Percentiles rank a stretch among this genome's conserved stretches.
Evolutionary conservation across 2,113 vertebrate species (phyloP).

Genomic region (Aptenodytes patagonicus): DNA sequence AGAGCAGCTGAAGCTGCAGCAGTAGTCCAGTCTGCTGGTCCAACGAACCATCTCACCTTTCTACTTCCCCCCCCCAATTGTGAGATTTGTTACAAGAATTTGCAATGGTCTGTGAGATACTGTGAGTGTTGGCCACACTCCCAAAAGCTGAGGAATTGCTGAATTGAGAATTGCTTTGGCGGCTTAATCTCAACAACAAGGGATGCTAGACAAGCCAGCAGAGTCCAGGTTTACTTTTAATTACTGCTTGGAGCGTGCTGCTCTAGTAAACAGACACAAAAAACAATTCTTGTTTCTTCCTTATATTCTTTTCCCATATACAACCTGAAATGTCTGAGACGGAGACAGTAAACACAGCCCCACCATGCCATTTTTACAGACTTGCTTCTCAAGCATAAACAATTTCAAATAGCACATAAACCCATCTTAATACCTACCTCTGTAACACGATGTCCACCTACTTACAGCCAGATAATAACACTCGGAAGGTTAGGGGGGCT

Average conservation of each 20-base stretch:
- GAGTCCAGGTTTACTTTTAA: constrained; percentile 48
- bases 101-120: constrained; percentile 44
- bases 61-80: neutral
- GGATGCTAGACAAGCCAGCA: constrained; percentile 25
- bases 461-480: neutral
- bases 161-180: constrained; percentile 55
- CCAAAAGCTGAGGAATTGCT: constrained; percentile 58
- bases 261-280: constrained; percentile 26
- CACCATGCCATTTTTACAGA: neutral
- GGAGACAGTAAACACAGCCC: neutral
- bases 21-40: neutral
- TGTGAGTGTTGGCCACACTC: constrained; percentile 44
- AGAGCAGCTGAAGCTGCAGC: neutral
- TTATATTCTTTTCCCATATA: neutral
- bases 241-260: neutral
- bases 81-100: constrained; percentile 48
- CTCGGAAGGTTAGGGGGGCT: neutral
- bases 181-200: constrained; percentile 9
- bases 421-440: neutral
- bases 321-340: neutral
- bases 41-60: neutral
- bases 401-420: neutral
- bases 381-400: neutral
- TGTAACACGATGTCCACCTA: accelerated
- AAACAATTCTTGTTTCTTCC: neutral